Evolutionary conservation across 1,140 invertebrate species (phyloP).

Genomic region (Dreissena polymorpha): DNA sequence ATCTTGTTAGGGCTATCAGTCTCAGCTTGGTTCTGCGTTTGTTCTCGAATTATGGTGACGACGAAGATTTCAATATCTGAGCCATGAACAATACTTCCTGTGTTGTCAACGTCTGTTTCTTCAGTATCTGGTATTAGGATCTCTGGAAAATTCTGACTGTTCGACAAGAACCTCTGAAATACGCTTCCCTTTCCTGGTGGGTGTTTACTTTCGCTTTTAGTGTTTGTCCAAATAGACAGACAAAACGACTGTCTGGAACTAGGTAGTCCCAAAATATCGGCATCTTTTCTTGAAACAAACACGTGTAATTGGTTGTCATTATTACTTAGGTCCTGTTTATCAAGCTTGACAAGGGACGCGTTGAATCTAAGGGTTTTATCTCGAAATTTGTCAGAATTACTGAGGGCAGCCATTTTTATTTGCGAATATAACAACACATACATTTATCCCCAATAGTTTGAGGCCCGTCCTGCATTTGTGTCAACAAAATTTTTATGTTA

Average conservation of each 20-base stretch:
- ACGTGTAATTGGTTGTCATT: slow-evolving; percentile 45
- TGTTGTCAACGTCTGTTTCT: slow-evolving; percentile 35
- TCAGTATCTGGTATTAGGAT: slow-evolving; percentile 43
- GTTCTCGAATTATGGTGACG: not conserved
- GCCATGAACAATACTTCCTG: slow-evolving; percentile 19
- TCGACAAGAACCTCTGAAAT: slow-evolving; percentile 49
- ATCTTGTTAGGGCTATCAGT: not conserved
- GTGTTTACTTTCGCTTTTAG: slow-evolving; percentile 10
- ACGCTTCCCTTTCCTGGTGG: slow-evolving; percentile 30
- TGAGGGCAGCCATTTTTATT: slow-evolving; percentile 44
- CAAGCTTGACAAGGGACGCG: too few species aligned
- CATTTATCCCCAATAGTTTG: not conserved
- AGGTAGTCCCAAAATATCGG: slow-evolving; percentile 4
- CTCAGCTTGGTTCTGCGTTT: not conserved
- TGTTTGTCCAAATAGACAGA: slow-evolving; percentile 48
- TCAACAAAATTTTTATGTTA: too few species aligned
- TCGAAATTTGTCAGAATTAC: too few species aligned
- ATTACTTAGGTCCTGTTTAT: not conserved
- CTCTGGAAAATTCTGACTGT: slow-evolving; percentile 52
- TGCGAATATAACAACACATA: not conserved
- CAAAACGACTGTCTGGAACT: not conserved
- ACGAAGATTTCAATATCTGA: slow-evolving; percentile 40
- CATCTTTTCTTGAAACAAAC: slow-evolving; percentile 36
- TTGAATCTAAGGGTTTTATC: too few species aligned
- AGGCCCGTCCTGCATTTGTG: not conserved